These are phyloP conservation scores for Tupaia chinensis DNA, from an alignment of 2,113 vertebrate genomes.

Conservation along the genomic window DNA sequence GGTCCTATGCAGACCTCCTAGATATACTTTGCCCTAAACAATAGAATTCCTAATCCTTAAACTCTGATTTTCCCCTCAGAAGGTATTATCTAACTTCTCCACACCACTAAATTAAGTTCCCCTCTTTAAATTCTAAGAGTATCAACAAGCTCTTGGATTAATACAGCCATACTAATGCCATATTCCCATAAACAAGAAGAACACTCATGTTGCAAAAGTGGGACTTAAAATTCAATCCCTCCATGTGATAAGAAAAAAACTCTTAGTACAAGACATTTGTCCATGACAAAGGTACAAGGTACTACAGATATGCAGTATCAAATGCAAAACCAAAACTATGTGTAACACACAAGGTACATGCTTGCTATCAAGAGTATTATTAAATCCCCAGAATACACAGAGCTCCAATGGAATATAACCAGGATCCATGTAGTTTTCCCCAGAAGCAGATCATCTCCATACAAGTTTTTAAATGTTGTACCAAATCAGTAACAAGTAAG, in stretches of 20 bases:
- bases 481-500: constrained; percentile 41
- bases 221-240: neutral
- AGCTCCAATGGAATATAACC: neutral
- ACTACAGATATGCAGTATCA: neutral
- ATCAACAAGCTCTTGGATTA: neutral
- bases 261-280: constrained; percentile 21
- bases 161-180: neutral
- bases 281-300: neutral
- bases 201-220: neutral
- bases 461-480: neutral
- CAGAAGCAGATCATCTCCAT: neutral
- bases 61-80: neutral
- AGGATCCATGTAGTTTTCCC: neutral
- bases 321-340: neutral
- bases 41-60: neutral
- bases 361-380: neutral
- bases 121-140: neutral
- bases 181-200: neutral
- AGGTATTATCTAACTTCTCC: neutral
- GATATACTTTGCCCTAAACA: neutral
- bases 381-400: neutral
- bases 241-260: neutral
- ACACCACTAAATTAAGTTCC: neutral
- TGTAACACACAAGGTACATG: neutral
- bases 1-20: neutral